Base-by-base conservation (phyloP, 2,888 invertebrate genomes). In the Spodoptera picta region DNA sequence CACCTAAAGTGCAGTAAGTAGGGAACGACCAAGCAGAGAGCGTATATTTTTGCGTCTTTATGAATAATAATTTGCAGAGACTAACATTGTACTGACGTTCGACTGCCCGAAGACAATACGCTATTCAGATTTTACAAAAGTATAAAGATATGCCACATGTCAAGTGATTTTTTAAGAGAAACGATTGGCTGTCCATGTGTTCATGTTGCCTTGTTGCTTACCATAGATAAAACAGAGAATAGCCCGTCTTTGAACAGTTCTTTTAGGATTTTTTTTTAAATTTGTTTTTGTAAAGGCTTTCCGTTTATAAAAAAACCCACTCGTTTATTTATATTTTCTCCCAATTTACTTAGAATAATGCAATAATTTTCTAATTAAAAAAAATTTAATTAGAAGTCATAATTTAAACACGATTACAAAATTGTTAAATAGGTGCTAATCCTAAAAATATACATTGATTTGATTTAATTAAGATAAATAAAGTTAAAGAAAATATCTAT, bases 61-160 rank as follows among this genome's bases (percentile, higher is more conserved):
- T 64, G 68, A 69, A 66, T 66, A 71, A 63, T 66, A 65, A 76
- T 66, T 67, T 61, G 54, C 47, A 69, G 58, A 69, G 64, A 58
- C 46, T 55, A 9, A 68, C 60, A 65, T 70, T 70, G 60, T 65
- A 60, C 54, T 60, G 65, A 46, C 24, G 45, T 70, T 36, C 36
- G 19, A 43, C 47, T 49, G 46, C 6, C 49, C 12, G 49, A 63
- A 36, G 63, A 79, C 74, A 71, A 76, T 69, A 64, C 46, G 51
- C 64, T 44, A 59, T 50, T 68, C 56, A 14, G 48, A 56, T 72
- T 74, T 55, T 52, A 62, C 43, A 61, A 66, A 57, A n/a, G 10
- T 23, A 45, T 50, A 57, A 55, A 58, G 65, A 56, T 27, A 42
- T 60, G 51, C n/a, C 14, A 60, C 36, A 57, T 48, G 45, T 42